Evolutionary conservation across 1,140 invertebrate species (phyloP), one percentile per base, ranked within the genome.

Genomic region (Trichogramma pretiosum): DNA sequence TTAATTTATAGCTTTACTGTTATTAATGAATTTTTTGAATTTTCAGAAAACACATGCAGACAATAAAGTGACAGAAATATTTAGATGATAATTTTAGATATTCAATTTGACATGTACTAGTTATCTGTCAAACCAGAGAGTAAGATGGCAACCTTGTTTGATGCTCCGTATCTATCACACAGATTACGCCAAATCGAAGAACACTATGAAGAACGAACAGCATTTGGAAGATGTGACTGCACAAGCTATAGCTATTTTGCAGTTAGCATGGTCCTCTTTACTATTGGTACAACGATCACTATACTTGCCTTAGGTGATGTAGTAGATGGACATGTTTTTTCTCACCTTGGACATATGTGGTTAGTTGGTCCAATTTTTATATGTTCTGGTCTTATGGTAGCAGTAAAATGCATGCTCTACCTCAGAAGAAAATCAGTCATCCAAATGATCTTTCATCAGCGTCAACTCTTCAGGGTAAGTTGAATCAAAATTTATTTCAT

Each of bases 361-460:
- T 68, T 82, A 7, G 77, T 82, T 16, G 81, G 80, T 50, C 80
- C 80, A 11, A 77, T 82, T 58, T 80, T 81, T 62, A 80, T 82
- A 52, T 79, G 79, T 65, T 81, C 78, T 30, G 80, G 79, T 39
- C 73, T 81, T 54, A 80, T 82, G 79, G 75, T 83, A 26, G 81
- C 78, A 36, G 77, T 81, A 3, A 82, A 81, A 60, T 81, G 78
- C 57, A 77, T 81, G 67, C 61, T 83, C 24, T 82, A 82, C 63
- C 65, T 82, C 37, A 64, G 80, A 53, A 74, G 77, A 60, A 81
- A 81, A 61, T 80, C 77, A 58, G 74, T 82, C 32, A 78, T 82
- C 44, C 76, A 80, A 61, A 78, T 82, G 76, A 70, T 82, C 28
- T 63, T 80, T 14, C 74, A 79, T 53, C 79, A 80, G 55, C 70